phyloP scores from a whole-genome alignment of 2,888 invertebrate genomes.

The Cerceris ruficornis region DNA sequence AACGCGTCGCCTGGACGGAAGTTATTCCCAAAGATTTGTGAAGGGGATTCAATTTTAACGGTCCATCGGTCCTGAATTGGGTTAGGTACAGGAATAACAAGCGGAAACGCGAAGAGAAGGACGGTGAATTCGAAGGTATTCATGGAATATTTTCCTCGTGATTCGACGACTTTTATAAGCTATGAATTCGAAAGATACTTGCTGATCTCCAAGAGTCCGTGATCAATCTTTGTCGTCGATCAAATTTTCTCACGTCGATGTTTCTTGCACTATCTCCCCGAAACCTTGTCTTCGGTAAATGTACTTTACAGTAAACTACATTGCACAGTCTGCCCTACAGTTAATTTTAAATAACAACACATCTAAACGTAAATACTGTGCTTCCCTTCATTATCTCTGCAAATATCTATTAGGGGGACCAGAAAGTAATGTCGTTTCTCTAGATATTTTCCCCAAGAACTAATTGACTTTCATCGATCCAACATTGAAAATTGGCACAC shows the following conservation, averaged over 20 bases:
- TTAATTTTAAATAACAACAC: too few species aligned
- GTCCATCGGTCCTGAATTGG: background rate
- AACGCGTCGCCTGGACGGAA: background rate
- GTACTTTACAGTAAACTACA: too few species aligned
- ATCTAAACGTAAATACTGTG: too few species aligned
- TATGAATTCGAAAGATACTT: slow-evolving; percentile 8
- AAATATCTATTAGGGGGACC: too few species aligned
- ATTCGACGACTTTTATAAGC: slow-evolving; percentile 4
- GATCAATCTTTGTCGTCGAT: background rate
- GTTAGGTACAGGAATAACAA: background rate
- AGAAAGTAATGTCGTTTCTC: too few species aligned
- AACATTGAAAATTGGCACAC: too few species aligned
- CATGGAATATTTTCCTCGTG: slow-evolving; percentile 18
- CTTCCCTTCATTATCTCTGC: too few species aligned
- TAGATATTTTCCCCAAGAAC: too few species aligned
- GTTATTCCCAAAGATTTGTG: background rate
- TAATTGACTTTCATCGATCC: too few species aligned
- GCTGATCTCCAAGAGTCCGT: background rate
- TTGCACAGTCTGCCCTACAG: too few species aligned
- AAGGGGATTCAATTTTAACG: background rate
- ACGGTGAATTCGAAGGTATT: slow-evolving; percentile 3
- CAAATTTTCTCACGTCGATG: background rate
- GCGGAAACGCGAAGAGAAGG: background rate
- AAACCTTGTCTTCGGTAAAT: too few species aligned
- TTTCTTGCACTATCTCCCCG: too few species aligned